Conservation (phyloP, 2,888 invertebrate species). For the Listrodromus nycthemerus region DNA sequence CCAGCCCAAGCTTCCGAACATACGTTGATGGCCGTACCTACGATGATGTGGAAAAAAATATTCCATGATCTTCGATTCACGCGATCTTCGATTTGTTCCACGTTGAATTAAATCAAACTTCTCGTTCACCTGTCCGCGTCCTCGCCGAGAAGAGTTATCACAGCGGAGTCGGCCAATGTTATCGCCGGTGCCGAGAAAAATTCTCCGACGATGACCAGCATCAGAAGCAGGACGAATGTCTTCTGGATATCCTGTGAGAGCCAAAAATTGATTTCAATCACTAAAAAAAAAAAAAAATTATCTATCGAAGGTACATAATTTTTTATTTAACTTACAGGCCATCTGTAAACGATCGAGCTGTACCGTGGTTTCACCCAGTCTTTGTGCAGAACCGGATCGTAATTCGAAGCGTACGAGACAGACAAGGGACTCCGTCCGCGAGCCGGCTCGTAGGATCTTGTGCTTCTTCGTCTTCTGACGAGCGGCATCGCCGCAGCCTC, state of each 20-base stretch:
- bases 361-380: conserved; percentile 96
- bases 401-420: conserved; percentile 91
- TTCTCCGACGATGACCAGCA: conserved; percentile 98
- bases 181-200: conserved; percentile 99
- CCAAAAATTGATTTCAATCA: neutral
- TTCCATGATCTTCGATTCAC: neutral
- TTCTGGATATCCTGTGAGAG: conserved; percentile 93
- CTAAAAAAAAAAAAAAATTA: conserved; percentile 11
- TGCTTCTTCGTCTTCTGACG: conserved; percentile 72
- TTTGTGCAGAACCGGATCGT: conserved; percentile 88
- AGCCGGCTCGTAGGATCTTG: conserved; percentile 63
- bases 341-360: conserved; percentile 96
- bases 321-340: conserved; percentile 81
- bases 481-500: conserved; percentile 63
- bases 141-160: conserved; percentile 94
- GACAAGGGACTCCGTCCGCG: conserved; percentile 90
- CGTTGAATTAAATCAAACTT: conserved; percentile 22
- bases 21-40: conserved; percentile 97
- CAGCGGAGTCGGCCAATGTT: conserved; percentile 96
- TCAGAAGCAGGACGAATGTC: conserved; percentile 96
- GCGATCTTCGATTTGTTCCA: neutral
- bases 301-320: conserved; percentile 26
- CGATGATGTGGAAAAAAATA: conserved; percentile 6
- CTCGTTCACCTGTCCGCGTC: conserved; percentile 89
- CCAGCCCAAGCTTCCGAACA: conserved; percentile 99